Conservation (phyloP, 2,888 invertebrate species). For the Phragmatobia fuliginosa region DNA sequence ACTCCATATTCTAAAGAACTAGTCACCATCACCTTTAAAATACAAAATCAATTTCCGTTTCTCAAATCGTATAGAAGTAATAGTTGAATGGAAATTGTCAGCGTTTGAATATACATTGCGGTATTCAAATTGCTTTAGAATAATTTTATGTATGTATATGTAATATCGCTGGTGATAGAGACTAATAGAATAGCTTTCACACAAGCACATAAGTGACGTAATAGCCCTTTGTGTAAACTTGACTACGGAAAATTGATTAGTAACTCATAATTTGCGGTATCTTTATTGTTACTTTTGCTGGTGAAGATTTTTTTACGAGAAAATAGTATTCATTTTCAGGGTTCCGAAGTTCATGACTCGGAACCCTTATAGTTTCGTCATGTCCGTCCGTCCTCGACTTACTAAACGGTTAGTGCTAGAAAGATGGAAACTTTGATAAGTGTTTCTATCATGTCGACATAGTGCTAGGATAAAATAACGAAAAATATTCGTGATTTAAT, state of each 20-base stretch:
- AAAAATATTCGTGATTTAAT: too few species aligned
- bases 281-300: background rate
- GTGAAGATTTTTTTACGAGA: too few species aligned
- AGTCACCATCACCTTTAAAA: background rate
- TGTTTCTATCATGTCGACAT: too few species aligned
- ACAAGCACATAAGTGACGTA: slow-evolving; percentile 21
- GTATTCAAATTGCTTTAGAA: slow-evolving; percentile 16
- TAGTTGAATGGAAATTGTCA: slow-evolving; percentile 7
- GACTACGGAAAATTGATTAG: background rate
- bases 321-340: too few species aligned
- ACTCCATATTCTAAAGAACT: too few species aligned
- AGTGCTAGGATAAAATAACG: too few species aligned
- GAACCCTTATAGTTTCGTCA: too few species aligned
- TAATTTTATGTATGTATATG: background rate
- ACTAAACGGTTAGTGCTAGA: too few species aligned
- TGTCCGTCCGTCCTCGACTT: too few species aligned
- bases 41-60: slow-evolving; percentile 11
- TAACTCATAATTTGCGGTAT: background rate
- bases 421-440: too few species aligned
- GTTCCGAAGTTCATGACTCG: too few species aligned
- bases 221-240: slow-evolving; percentile 28
- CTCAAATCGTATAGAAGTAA: slow-evolving; percentile 6
- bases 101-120: slow-evolving; percentile 1
- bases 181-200: slow-evolving; percentile 31
- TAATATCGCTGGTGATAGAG: slow-evolving; percentile 19